Evolutionary conservation across 2,113 vertebrate genomes (phyloP), one percentile per base, ranked within the genome.

Genomic region (Pithys albifrons): DNA sequence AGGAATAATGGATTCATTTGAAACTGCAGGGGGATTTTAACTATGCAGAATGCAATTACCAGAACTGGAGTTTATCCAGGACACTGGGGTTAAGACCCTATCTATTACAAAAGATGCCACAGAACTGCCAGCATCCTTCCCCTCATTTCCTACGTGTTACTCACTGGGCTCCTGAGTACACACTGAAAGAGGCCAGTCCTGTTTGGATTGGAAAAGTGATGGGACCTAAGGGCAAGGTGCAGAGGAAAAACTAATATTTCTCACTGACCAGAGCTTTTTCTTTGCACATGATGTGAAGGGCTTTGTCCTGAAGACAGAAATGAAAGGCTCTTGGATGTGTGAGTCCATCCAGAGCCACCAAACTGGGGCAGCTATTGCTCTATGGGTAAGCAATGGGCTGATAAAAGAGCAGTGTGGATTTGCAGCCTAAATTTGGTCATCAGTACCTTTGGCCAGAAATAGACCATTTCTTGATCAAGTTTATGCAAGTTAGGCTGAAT

Each of bases 11-110:
- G 91, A 75, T 89, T 96, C 89, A 91, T 92, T 92, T 87, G 96
- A 96, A 95, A 96, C 91, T 92, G 95, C 96, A 86, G 93, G 95
- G 90, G 92, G 92, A 96, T 93, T 96, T 95, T 92, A 93, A 72
- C 83, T 96, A 95, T 81, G 91, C 92, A 96, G 93, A 92, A 94
- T 94, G 91, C 94, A 95, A 95, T 97, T 96, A 95, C 86, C 83
- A 96, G 95, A 95, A 87, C 92, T 96, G 96, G 93, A 96, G 70
- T 96, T 91, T 92, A 39, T 95, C 94, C 96, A 97, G 95, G 88
- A 96, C 92, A 94, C 92, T 92, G 92, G 94, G 92, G 91, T 96
- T 95, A 96, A 82, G 94, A 96, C 86, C 93, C 91, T 88, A 93
- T 94, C 95, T 87, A 59, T 96, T 96, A 94, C 80, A 95, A 96